Conservation (phyloP, 1,140 invertebrate species). For the Calosoma granatense region DNA sequence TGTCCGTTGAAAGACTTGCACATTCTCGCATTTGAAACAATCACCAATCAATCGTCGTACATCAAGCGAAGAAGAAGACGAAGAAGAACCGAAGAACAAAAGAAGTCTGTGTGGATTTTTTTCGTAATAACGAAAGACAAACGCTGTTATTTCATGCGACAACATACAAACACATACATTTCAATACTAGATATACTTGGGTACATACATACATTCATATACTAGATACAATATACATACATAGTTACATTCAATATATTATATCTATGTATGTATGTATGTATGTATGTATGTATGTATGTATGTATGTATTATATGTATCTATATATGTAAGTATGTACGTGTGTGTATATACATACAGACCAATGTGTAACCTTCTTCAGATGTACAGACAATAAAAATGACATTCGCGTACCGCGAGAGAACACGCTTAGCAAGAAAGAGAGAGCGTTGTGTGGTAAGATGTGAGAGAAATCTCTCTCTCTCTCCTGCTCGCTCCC, state of each 20-base stretch:
- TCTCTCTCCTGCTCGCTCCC: background rate
- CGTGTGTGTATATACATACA: background rate
- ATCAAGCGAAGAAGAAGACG: no score
- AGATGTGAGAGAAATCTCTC: no score
- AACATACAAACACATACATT: background rate
- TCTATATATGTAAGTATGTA: background rate
- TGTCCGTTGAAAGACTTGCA: no score
- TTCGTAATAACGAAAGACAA: background rate
- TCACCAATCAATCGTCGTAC: no score
- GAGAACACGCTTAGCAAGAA: background rate
- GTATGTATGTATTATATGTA: constrained; percentile 12
- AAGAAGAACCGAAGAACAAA: no score
- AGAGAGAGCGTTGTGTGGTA: background rate
- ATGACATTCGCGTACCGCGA: background rate
- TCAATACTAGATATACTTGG: background rate
- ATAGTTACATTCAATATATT: no score
- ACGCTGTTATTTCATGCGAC: background rate
- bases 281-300: constrained; percentile 12
- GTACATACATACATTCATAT: no score
- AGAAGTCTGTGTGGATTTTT: background rate
- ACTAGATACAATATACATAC: no score
- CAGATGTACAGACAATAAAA: background rate
- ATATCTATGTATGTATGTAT: constrained; percentile 5
- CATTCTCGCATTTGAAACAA: no score
- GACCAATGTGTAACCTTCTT: constrained; percentile 2